These are phyloP conservation scores for Listronotus bonariensis DNA, from an alignment of 1,140 invertebrate genomes.

Conservation along the genomic window DNA sequence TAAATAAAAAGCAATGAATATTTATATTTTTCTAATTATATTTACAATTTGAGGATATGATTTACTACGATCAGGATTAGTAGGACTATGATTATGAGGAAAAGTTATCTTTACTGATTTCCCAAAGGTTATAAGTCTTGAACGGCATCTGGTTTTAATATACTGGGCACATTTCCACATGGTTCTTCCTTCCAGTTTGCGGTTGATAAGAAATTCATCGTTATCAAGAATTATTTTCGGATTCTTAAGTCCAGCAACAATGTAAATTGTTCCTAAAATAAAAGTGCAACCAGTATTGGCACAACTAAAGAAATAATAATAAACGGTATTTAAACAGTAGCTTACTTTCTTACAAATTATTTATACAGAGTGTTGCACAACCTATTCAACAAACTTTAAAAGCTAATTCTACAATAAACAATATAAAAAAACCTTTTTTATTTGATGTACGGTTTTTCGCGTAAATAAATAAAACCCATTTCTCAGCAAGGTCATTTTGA, in stretches of 20 bases:
- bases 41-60: slow-evolving; percentile 2
- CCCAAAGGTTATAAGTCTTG: slow-evolving; percentile 38
- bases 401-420: too few species aligned
- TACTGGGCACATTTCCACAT: slow-evolving; percentile 40
- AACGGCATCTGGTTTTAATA: slow-evolving; percentile 35
- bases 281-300: background rate
- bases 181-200: slow-evolving; percentile 22
- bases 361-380: too few species aligned
- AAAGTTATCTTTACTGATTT: slow-evolving; percentile 30
- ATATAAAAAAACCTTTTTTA: too few species aligned
- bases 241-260: slow-evolving; percentile 35
- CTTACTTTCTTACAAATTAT: too few species aligned
- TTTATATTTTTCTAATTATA: background rate
- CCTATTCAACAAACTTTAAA: too few species aligned
- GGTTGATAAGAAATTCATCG: slow-evolving; percentile 33
- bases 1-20: background rate
- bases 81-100: slow-evolving; percentile 38
- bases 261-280: slow-evolving; percentile 37
- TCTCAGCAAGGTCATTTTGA: too few species aligned
- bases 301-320: too few species aligned
- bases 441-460: too few species aligned
- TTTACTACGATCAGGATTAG: slow-evolving; percentile 5
- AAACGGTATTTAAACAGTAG: too few species aligned
- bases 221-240: slow-evolving; percentile 38
- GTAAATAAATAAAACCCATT: too few species aligned